phyloP scores from a whole-genome alignment of 2,113 vertebrate species.

The Podiceps cristatus region DNA sequence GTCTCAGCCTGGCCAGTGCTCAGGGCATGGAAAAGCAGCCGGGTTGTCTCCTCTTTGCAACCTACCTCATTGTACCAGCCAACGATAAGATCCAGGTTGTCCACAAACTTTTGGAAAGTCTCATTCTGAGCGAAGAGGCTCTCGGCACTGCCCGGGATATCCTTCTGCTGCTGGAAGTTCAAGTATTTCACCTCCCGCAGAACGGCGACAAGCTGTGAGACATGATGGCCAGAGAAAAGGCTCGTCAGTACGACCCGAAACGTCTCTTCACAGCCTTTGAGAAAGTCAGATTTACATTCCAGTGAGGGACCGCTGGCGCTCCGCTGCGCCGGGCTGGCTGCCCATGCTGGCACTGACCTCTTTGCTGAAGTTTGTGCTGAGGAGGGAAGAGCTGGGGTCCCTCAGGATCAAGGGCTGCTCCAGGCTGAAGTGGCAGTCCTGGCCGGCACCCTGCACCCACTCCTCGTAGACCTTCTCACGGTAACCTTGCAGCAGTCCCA shows the following conservation, averaged over 20 bases:
- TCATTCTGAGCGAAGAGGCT: conserved; percentile 71
- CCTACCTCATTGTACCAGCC: conserved; percentile 85
- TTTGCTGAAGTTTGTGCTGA: conserved; percentile 79
- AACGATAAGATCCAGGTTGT: conserved; percentile 77
- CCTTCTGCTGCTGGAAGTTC: conserved; percentile 72
- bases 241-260: rapidly evolving
- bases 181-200: conserved; percentile 83
- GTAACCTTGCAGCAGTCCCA: conserved; percentile 54
- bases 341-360: conserved; percentile 29
- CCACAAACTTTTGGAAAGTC: conserved; percentile 77
- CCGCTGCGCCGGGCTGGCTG: not conserved
- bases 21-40: not conserved
- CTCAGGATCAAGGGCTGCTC: conserved; percentile 78
- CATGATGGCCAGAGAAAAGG: rapidly evolving
- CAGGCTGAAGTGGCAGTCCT: conserved; percentile 77
- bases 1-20: not conserved
- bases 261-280: rapidly evolving
- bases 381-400: not conserved
- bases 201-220: conserved; percentile 71
- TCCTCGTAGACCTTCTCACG: conserved; percentile 22
- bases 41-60: not conserved
- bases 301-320: rapidly evolving
- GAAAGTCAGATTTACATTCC: rapidly evolving
- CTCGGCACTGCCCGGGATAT: conserved; percentile 52
- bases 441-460: conserved; percentile 66